phyloP scores from a whole-genome alignment of 2,888 invertebrate species.

The Eupeodes latifasciatus region DNA sequence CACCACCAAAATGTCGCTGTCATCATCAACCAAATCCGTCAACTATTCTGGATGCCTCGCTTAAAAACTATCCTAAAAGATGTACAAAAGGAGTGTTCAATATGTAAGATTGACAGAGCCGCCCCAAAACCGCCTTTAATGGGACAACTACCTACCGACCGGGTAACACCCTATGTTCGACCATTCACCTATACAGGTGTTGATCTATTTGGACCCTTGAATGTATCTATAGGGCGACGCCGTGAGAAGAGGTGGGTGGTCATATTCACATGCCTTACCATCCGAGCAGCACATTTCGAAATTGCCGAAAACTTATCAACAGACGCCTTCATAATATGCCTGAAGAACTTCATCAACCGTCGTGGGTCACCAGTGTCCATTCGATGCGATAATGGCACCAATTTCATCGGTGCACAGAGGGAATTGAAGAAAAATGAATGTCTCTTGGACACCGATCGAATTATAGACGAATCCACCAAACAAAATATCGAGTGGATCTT shows the following conservation, averaged over 20 bases:
- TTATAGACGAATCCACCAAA: conserved; percentile 10
- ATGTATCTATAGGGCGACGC: neutral
- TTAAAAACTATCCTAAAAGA: neutral
- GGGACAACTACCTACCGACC: neutral
- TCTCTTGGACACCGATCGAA: neutral
- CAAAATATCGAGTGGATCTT: conserved; percentile 32
- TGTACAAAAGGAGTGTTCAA: neutral
- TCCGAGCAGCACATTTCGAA: conserved; percentile 65
- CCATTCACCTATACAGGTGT: neutral
- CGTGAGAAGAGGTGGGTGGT: neutral
- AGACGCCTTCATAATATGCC: conserved; percentile 46
- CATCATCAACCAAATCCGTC: neutral
- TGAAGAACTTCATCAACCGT: conserved; percentile 59
- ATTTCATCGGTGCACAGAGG: conserved; percentile 61
- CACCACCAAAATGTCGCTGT: neutral
- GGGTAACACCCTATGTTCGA: neutral
- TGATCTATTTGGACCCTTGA: neutral
- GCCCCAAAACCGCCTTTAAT: neutral
- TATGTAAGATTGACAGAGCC: neutral
- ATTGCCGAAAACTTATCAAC: conserved; percentile 54
- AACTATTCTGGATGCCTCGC: neutral
- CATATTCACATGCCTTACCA: conserved; percentile 23
- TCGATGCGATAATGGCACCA: conserved; percentile 65
- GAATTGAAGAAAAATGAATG: conserved; percentile 29
- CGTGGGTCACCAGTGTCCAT: conserved; percentile 57